Conservation (phyloP, 2,888 invertebrate genomes). For the Drosophila acutilabella region DNA sequence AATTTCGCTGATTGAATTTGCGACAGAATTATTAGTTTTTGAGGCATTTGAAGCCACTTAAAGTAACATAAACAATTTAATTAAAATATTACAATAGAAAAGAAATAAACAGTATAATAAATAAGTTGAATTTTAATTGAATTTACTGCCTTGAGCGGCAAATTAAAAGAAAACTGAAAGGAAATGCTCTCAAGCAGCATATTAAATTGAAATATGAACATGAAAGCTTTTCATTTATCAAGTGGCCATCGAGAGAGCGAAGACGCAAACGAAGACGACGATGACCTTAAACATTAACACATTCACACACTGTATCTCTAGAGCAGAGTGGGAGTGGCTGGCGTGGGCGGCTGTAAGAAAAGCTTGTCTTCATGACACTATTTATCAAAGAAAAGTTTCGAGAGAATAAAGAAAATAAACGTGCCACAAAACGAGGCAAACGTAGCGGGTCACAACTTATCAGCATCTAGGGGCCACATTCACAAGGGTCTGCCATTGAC, state of each 20-base stretch:
- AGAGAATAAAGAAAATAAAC: conserved; percentile 60
- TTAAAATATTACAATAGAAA: conserved; percentile 45
- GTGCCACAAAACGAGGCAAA: conserved; percentile 61
- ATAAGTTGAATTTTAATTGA: conserved; percentile 62
- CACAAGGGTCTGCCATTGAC: conserved; percentile 69
- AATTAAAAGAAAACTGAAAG: conserved; percentile 24
- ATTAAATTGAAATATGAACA: conserved; percentile 76
- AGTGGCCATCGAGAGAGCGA: conserved; percentile 28
- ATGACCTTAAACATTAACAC: conserved; percentile 76
- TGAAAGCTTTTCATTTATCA: conserved; percentile 74
- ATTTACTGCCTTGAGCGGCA: conserved; percentile 50
- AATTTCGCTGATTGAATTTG: conserved; percentile 39
- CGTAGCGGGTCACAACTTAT: conserved; percentile 63
- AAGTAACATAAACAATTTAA: conserved; percentile 38
- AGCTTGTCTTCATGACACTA: conserved; percentile 50
- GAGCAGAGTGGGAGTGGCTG: conserved; percentile 12
- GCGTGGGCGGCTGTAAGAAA: neutral
- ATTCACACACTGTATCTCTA: conserved; percentile 59
- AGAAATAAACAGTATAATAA: conserved; percentile 15
- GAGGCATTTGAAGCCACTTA: neutral
- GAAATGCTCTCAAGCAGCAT: conserved; percentile 39
- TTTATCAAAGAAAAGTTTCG: conserved; percentile 58
- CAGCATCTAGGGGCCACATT: conserved; percentile 60
- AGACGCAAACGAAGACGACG: conserved; percentile 6
- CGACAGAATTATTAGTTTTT: conserved; percentile 19